Base-by-base conservation (phyloP, 2,113 vertebrate genomes). In the Phylloscopus trochiloides region DNA sequence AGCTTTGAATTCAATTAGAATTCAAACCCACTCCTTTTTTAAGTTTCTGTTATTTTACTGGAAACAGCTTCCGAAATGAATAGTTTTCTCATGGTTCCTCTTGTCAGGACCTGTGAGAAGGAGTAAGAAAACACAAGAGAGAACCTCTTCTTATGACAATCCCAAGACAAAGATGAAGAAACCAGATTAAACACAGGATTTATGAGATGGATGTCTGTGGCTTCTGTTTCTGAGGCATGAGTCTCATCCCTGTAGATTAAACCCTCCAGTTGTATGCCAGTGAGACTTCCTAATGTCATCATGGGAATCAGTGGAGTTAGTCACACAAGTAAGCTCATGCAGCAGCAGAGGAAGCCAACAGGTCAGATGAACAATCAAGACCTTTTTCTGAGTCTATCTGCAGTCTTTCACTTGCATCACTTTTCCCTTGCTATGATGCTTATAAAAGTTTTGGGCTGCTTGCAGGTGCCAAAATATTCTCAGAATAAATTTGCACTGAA, bases 381-480 rank as follows among this genome's bases (percentile, higher is more conserved):
- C 82, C 92, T 93, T 93, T 94, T 88, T 66, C 87, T 93, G 90
- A 97, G 95, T 94, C 90, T 96, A 87, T 96, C 93, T 91, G 51
- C 87, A 95, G 95, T 96, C 95, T 96, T 96, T 94, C 95, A 88
- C 95, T 96, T 96, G 71, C 85, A 93, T 95, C 92, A 94, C 67
- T 96, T 90, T 89, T 58, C 93, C 92, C 47, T 76, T 90, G 84
- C 67, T 92, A 76, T 51, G 94, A 85, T 92, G 94, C 90, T 95
- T 96, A 94, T 94, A 94, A 97, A 94, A 88, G 87, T 96, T 96
- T 96, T 32, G 80, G 94, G 92, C 88, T 95, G 78, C 77, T 94
- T 47, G 81, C 93, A 96, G 96, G 95, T 95, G 96, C 93, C 94
- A 96, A 97, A 96, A 97, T 97, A 96, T 97, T 96, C 96, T 95